Percentiles rank a stretch among this genome's conserved stretches.
These are phyloP conservation scores for Tenthredo distinguenda DNA, from an alignment of 2,888 invertebrate genomes.

Conservation along the genomic window DNA sequence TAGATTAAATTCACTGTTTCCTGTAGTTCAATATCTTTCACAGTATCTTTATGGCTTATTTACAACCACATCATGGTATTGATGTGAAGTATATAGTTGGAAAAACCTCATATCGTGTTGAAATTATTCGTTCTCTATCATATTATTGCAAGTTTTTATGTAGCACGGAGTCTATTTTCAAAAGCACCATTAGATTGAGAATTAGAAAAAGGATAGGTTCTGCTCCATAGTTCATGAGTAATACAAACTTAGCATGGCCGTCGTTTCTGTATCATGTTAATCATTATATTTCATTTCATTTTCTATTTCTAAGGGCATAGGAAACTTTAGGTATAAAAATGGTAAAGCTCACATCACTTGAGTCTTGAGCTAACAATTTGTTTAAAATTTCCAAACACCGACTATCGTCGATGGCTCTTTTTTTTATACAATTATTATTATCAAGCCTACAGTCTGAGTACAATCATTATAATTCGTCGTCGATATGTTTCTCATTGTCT, in stretches of 20 bases:
- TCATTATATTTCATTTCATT: background rate
- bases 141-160: constrained; percentile 11
- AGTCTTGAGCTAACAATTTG: constrained; percentile 24
- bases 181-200: constrained; percentile 35
- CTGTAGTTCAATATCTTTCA: background rate
- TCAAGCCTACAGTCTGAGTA: constrained; percentile 59
- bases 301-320: background rate
- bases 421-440: constrained; percentile 57
- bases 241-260: background rate
- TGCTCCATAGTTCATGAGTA: background rate
- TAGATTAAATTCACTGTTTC: background rate
- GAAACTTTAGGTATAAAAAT: constrained; percentile 23
- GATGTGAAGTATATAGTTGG: background rate
- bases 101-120: background rate
- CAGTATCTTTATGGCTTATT: background rate
- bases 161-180: constrained; percentile 26
- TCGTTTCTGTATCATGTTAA: background rate
- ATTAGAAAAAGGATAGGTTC: background rate
- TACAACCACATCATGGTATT: background rate
- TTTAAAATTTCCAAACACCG: background rate
- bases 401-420: background rate
- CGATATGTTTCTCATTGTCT: constrained; percentile 64
- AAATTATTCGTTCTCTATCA: background rate
- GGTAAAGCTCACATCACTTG: constrained; percentile 18
- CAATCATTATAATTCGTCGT: constrained; percentile 70